Evolutionary conservation across 2,113 vertebrate species (phyloP).

Genomic region (Manacus vitellinus): DNA sequence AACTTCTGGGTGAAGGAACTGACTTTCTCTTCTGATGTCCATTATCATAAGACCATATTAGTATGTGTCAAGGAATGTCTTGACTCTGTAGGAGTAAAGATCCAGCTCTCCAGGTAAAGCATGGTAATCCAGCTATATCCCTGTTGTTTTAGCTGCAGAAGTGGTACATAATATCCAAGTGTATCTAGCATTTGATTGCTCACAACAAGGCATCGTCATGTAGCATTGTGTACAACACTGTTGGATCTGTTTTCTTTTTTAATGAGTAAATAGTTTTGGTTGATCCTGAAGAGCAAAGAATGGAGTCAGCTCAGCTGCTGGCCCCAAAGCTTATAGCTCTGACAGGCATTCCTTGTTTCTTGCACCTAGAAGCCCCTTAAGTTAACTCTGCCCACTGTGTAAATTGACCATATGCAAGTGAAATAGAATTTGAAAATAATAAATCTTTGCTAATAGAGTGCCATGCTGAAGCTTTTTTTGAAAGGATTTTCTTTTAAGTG

Average conservation of each 20-base stretch:
- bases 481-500: background rate
- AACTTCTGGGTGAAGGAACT: background rate
- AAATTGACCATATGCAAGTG: fast-evolving
- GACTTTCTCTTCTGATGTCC: background rate
- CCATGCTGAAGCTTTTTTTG: background rate
- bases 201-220: background rate
- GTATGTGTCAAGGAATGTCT: background rate
- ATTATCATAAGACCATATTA: background rate
- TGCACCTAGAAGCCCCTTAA: background rate
- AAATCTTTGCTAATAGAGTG: background rate
- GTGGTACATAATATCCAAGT: fast-evolving
- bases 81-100: background rate
- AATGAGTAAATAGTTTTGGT: background rate
- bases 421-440: background rate
- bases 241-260: background rate
- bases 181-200: background rate
- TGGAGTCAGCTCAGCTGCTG: background rate
- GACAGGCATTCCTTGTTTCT: background rate
- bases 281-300: background rate
- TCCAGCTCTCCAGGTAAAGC: background rate
- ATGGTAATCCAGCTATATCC: background rate
- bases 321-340: background rate
- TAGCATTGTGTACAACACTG: background rate
- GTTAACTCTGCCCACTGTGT: fast-evolving
- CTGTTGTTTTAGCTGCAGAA: background rate